Base-by-base conservation (phyloP, 1,140 invertebrate genomes). In the Panagrolaimus sp. region DNA sequence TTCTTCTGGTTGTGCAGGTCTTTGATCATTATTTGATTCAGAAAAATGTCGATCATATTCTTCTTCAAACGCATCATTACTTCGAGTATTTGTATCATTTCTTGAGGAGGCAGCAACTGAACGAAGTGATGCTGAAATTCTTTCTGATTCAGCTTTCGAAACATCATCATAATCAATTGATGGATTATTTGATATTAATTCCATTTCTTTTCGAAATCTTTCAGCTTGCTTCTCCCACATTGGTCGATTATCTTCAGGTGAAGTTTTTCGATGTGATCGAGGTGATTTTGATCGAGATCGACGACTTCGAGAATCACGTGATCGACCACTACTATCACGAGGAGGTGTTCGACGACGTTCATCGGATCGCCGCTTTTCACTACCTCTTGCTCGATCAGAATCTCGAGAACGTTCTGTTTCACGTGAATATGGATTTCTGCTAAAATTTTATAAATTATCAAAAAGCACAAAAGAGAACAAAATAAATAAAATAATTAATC, bases 181-280 rank as follows among this genome's bases (percentile, higher is more conserved):
- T 1, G 51, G 20, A 16, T 57, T 27, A 27, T 25, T 57, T 13
- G 27, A 20, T 5, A 27, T 25, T 4, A 38, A 7, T 38, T 38
- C 31, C 31, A 38, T 38, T 38, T 38, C 31, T 38, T 38, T 38
- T 38, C 31, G 2, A 7, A 38, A 38, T 38, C 31, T 38, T 57
- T 57, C 51, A 57, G 51, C 51, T 57, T 57, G 51, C 51, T 57
- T 57, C 5, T 57, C 51, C 51, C 51, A 57, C 4, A 57, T 57
- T 23, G 51, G 51, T 5, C 51, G 51, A 57, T 57, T 57, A 16
- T 57, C 51, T 16, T 48, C 20, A 3, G 8, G 20, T 0, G 51
- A 27, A 13, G 51, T 57, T 1, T 27, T 20, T 20, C 20, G 27
- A 11, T 27, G 11, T 57, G 20, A 27, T 11, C 51, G 51, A 57